Evolutionary conservation across 2,888 invertebrate species (phyloP).

Genomic region (Phyto melanocephala): DNA sequence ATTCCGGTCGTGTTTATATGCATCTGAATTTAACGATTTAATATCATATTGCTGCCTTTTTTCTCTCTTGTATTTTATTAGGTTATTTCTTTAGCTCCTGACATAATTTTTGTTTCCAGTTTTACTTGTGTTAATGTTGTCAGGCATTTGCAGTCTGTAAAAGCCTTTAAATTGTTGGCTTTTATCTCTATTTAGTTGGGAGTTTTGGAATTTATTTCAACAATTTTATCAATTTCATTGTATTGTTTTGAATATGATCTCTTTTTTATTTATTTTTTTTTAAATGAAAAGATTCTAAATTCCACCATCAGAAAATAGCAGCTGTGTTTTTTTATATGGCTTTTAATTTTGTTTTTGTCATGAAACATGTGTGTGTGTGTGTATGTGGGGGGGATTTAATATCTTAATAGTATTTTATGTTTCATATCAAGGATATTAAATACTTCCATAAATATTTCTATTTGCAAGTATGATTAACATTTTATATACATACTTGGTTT

Average conservation of each 20-base stretch:
- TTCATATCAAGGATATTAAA: conserved; percentile 32
- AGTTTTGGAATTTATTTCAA: conserved; percentile 60
- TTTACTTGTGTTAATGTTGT: conserved; percentile 28
- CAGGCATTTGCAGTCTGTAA: conserved; percentile 57
- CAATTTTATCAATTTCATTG: conserved; percentile 60
- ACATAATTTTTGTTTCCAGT: conserved; percentile 46
- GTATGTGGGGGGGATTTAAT: conserved; percentile 35
- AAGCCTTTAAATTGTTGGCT: conserved; percentile 60
- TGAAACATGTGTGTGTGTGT: too few species aligned
- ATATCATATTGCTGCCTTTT: conserved; percentile 51
- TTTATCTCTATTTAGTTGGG: conserved; percentile 53
- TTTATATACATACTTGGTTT: neutral
- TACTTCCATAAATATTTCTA: neutral
- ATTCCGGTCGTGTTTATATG: conserved; percentile 60
- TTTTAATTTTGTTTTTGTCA: neutral
- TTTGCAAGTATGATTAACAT: neutral
- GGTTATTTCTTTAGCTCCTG: conserved; percentile 34
- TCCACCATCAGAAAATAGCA: conserved; percentile 20
- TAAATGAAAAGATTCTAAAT: conserved; percentile 10
- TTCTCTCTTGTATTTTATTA: neutral
- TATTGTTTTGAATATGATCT: conserved; percentile 32
- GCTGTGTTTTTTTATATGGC: conserved; percentile 19
- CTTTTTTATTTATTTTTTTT: neutral
- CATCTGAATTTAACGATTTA: conserved; percentile 44
- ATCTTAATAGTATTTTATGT: conserved; percentile 46